phyloP scores from a whole-genome alignment of 2,888 invertebrate species.

The Agrochola litura region DNA sequence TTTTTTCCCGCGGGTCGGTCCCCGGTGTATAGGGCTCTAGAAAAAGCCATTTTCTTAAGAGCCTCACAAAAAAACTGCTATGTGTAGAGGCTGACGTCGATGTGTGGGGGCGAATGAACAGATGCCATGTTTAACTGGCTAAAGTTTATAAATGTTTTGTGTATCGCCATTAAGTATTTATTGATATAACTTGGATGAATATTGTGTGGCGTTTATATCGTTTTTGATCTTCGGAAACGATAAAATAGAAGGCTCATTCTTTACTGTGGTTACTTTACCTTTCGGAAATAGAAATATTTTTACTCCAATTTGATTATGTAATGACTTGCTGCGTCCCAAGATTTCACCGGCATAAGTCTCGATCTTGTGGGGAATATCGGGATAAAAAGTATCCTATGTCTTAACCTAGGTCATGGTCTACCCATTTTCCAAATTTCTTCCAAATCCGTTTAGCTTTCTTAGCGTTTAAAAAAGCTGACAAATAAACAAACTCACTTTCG shows the following conservation, averaged over 20 bases:
- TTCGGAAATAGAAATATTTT: neutral
- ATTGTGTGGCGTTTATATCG: conserved; percentile 1
- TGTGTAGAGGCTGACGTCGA: conserved; percentile 36
- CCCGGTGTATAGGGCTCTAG: conserved; percentile 64
- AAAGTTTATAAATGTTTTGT: conserved; percentile 38
- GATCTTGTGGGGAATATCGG: too few species aligned
- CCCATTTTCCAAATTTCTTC: too few species aligned
- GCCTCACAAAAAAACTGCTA: conserved; percentile 60
- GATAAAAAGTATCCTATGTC: too few species aligned
- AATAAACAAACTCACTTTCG: too few species aligned
- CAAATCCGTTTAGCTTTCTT: too few species aligned
- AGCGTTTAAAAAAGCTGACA: too few species aligned
- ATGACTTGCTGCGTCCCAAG: neutral
- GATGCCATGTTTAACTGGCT: conserved; percentile 19
- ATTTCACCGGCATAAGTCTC: too few species aligned
- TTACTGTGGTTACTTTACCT: neutral
- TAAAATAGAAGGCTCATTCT: conserved; percentile 13
- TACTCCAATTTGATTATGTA: neutral
- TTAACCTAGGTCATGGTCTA: too few species aligned
- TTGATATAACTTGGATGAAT: conserved; percentile 8
- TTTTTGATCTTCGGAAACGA: conserved; percentile 15
- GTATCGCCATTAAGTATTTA: conserved; percentile 37
- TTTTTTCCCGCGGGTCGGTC: conserved; percentile 63
- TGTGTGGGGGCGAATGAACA: conserved; percentile 30
- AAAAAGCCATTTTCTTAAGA: conserved; percentile 68